Base-by-base conservation (phyloP, 2,888 invertebrate species). In the Sarcophaga caerulescens region DNA sequence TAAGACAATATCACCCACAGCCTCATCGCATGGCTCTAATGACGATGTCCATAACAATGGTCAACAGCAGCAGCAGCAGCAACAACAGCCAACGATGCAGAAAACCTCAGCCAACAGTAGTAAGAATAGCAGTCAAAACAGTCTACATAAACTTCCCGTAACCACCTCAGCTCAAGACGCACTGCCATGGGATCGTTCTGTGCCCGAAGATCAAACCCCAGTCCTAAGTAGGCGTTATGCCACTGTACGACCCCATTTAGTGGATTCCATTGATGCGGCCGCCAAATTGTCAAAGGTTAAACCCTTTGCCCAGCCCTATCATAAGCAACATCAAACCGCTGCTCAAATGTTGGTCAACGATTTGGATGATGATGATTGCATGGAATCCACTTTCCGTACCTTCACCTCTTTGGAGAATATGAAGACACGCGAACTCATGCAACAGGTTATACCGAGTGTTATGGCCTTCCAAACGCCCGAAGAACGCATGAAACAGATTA, bases 401-500 rank as follows among this genome's bases (percentile, higher is more conserved):
- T 93, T 93, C 70, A 91, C 92, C 35, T 92, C 92, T 60, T 80
- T 92, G 88, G 93, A 93, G 87, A 93, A 93, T 57, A 87, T 93
- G 63, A 93, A 93, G 74, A 92, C 93, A 0, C 92, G 93, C 4
- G 93, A 93, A 68, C 90, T 92, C 1, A 92, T 93, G 93, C 92
- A 93, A 81, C 92, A 92, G 84, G 90, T 92, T 52, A 90, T 91
- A 82, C 91, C 92, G 10, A 91, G 92, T 23, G 90, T 92, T 87
- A 91, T 91, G 89, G 89, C 93, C 47, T 93, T 92, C 87, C 92
- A 92, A 88, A 90, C 93, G 17, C 93, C 93, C 70, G 93, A 93
- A 60, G 93, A 93, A 84, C 92, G 94, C 14, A 90, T 95, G 63
- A 95, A 95, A 89, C 95, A 94, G 87, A 92, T 95, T 21, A 94